Evolutionary conservation across 1,140 invertebrate species (phyloP).

Genomic region (Schlechtendalia chinensis): DNA sequence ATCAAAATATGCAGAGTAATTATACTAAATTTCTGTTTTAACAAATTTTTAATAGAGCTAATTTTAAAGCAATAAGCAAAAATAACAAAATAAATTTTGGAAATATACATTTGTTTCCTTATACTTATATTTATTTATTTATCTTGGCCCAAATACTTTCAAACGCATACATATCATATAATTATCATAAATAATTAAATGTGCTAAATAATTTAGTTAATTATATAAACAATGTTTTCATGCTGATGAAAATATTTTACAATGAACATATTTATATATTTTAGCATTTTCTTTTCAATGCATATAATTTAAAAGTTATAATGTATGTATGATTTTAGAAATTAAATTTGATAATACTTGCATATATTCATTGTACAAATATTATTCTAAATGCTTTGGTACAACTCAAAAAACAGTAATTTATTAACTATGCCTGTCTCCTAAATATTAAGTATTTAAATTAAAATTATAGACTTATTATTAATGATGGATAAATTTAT

Average conservation of each 20-base stretch:
- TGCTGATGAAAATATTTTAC: background rate
- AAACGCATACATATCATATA: background rate
- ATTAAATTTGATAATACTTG: too few relatives aligned
- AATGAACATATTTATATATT: background rate
- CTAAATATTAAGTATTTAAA: background rate
- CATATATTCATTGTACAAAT: too few relatives aligned
- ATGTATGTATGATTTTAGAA: background rate
- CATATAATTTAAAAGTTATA: background rate
- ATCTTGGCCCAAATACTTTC: background rate
- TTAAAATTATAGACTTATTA: background rate
- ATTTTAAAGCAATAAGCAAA: slow-evolving; percentile 15
- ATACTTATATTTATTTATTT: too few relatives aligned
- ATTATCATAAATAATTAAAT: background rate
- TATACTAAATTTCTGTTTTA: background rate
- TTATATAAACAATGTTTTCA: background rate
- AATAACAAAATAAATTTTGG: background rate
- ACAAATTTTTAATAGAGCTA: background rate
- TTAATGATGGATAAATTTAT: background rate
- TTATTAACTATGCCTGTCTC: background rate
- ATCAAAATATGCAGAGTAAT: background rate
- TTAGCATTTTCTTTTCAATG: background rate
- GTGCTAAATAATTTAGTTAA: background rate
- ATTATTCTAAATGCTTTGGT: background rate
- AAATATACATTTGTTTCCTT: background rate
- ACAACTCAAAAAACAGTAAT: background rate